phyloP scores from a whole-genome alignment of 2,113 vertebrate species.

The Ifrita kowaldi region DNA sequence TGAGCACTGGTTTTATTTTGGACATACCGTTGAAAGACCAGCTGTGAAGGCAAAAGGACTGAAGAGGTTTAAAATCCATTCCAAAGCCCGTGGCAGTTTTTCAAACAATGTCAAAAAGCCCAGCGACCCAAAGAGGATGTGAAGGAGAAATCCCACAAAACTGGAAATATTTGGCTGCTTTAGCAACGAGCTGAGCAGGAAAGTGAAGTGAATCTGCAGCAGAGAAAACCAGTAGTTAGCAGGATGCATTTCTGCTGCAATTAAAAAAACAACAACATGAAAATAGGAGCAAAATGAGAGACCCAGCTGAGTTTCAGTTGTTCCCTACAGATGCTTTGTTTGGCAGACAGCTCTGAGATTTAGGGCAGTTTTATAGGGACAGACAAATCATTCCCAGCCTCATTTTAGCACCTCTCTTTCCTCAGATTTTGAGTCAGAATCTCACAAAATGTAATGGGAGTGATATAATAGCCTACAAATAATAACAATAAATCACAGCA shows the following conservation, averaged over 20 bases:
- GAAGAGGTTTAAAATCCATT: slow-evolving; percentile 81
- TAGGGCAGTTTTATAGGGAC: background rate
- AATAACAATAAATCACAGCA: background rate
- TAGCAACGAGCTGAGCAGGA: slow-evolving; percentile 84
- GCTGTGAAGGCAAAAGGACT: slow-evolving; percentile 84
- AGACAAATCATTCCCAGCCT: background rate
- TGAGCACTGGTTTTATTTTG: background rate
- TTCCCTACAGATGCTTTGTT: background rate
- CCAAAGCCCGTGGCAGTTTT: slow-evolving; percentile 71
- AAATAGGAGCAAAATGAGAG: background rate
- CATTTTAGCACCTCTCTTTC: background rate
- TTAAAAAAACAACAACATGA: background rate
- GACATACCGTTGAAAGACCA: slow-evolving; percentile 78
- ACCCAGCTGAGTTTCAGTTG: background rate
- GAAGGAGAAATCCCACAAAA: slow-evolving; percentile 77
- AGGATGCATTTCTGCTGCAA: background rate
- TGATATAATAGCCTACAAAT: background rate
- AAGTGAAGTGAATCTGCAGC: slow-evolving; percentile 83
- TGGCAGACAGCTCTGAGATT: background rate
- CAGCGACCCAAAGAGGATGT: slow-evolving; percentile 76
- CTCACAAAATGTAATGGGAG: background rate
- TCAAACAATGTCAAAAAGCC: slow-evolving; percentile 75
- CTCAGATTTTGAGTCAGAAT: background rate
- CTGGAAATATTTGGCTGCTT: slow-evolving; percentile 82
- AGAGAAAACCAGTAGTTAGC: background rate